Conservation (phyloP, 2,888 invertebrate species). For the Halictus ligatus region DNA sequence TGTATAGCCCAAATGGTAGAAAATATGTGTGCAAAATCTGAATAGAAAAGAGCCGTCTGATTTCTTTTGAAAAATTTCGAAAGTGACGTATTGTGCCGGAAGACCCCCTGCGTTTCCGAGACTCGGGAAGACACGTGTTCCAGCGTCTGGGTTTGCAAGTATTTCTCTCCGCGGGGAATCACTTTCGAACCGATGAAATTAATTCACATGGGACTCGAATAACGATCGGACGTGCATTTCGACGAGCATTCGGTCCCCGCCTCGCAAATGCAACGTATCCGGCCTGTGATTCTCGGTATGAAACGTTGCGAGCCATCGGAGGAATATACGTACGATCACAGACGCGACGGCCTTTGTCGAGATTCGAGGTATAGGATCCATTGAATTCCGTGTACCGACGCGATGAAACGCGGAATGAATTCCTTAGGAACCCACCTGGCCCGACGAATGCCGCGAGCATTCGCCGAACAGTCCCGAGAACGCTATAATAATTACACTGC, state of each 20-base stretch:
- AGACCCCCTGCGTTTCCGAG: too few relatives aligned
- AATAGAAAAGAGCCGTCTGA: too few relatives aligned
- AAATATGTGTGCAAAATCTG: too few relatives aligned
- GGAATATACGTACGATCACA: constrained; percentile 7
- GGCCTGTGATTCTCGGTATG: constrained; percentile 33
- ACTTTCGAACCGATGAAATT: not conserved
- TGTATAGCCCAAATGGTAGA: too few relatives aligned
- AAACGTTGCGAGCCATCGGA: constrained; percentile 45
- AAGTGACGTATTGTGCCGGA: too few relatives aligned
- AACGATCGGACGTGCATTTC: constrained; percentile 10
- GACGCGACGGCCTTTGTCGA: not conserved
- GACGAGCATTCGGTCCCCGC: not conserved
- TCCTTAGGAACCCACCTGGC: not conserved
- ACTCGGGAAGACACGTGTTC: too few relatives aligned
- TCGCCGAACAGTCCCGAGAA: not conserved
- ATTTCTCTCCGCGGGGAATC: not conserved
- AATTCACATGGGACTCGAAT: not conserved
- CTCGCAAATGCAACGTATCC: constrained; percentile 13
- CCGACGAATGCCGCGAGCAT: not conserved
- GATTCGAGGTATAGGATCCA: constrained; percentile 40
- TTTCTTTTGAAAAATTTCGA: too few relatives aligned
- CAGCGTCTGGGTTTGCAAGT: not conserved
- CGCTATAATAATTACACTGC: not conserved
- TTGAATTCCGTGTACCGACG: constrained; percentile 47
- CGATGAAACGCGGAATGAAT: not conserved